These are phyloP conservation scores for Calcarius lapponicus DNA, from an alignment of 2,797 vertebrate genomes.

Conservation along the genomic window DNA sequence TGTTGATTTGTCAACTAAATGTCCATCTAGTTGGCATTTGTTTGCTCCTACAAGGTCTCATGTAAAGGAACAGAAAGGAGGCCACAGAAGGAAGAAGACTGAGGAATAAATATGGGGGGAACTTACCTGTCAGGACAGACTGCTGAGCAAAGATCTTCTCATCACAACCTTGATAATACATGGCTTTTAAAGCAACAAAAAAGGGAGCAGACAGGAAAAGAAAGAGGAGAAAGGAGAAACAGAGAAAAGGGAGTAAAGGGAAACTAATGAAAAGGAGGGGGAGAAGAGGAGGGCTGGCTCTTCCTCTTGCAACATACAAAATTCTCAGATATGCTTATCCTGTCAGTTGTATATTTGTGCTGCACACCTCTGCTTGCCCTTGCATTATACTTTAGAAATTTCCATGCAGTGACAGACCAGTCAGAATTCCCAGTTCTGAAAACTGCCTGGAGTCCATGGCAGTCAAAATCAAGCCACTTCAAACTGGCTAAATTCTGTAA, in stretches of 20 bases:
- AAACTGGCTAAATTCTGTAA: neutral
- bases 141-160: conserved; percentile 48
- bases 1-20: neutral
- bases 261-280: conserved; percentile 59
- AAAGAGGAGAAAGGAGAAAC: conserved; percentile 39
- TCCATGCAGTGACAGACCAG: neutral
- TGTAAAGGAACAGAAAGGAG: neutral
- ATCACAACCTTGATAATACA: conserved; percentile 45
- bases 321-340: neutral
- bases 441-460: neutral
- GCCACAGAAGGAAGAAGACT: neutral
- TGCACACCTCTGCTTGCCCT: neutral
- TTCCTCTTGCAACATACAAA: neutral
- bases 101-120: neutral
- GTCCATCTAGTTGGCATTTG: neutral
- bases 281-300: conserved; percentile 10
- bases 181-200: conserved; percentile 58
- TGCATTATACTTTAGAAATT: neutral
- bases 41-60: neutral
- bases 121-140: conserved; percentile 51
- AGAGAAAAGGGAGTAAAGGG: conserved; percentile 51
- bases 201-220: conserved; percentile 66
- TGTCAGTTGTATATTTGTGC: neutral
- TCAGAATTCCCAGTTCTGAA: neutral
- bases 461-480: neutral